These are phyloP conservation scores for Drosophila bocki DNA, from an alignment of 1,140 invertebrate species.

Conservation along the genomic window DNA sequence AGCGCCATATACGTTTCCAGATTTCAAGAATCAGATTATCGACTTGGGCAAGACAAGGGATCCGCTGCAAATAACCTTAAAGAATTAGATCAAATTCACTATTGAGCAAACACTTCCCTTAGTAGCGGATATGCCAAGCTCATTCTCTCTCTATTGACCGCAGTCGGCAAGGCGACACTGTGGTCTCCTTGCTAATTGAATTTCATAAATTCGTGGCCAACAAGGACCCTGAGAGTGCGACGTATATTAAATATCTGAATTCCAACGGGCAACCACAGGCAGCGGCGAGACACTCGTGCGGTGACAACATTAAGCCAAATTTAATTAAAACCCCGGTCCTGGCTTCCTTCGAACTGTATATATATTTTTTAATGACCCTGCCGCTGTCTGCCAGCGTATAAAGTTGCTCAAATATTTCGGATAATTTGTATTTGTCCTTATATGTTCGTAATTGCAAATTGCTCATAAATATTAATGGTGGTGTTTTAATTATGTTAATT, in stretches of 20 bases:
- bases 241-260: conserved; percentile 66
- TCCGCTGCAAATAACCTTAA: conserved; percentile 93
- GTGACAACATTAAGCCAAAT: conserved; percentile 59
- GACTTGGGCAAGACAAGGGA: conserved; percentile 97
- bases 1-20: too few species aligned
- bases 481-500: conserved; percentile 50
- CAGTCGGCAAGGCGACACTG: conserved; percentile 96
- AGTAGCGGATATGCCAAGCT: too few species aligned
- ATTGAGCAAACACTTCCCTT: conserved; percentile 37
- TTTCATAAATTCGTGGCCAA: conserved; percentile 98
- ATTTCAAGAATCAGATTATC: conserved; percentile 96
- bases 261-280: conserved; percentile 8
- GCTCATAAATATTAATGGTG: conserved; percentile 44
- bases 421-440: conserved; percentile 16
- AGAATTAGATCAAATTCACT: conserved; percentile 88
- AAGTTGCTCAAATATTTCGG: conserved; percentile 32
- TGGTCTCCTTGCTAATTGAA: conserved; percentile 97
- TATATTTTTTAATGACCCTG: not conserved
- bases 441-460: conserved; percentile 34
- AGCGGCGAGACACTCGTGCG: conserved; percentile 16
- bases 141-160: not conserved
- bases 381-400: conserved; percentile 8
- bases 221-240: conserved; percentile 92
- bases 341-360: not conserved
- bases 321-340: conserved; percentile 63